Evolutionary conservation across 2,113 vertebrate species (phyloP), one percentile per base, ranked within the genome.

Genomic region (Cyrtonyx montezumae): DNA sequence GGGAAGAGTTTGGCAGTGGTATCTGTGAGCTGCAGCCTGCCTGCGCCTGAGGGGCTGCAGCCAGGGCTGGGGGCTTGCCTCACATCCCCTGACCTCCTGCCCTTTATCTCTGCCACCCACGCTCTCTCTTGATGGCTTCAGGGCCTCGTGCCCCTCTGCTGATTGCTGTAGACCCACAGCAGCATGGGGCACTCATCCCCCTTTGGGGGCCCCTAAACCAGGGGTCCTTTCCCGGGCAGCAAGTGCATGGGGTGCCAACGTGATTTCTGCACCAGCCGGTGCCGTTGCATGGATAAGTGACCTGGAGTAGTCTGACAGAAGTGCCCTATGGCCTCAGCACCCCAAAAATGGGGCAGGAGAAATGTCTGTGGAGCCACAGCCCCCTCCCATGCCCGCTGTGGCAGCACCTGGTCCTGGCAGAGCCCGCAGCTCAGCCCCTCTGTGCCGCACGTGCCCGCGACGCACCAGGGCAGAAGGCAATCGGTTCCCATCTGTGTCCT

Each of bases 401-500:
- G 86, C 77, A 93, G 92, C 95, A 91, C 92, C 95, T 94, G 94
- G 92, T 25, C 48, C 61, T 28, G 9, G 77, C 94, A 79, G 81
- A 91, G 80, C 95, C 82, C 51, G 61, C 93, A 4, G 79, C 95
- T 83, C 34, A 0, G 42, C 81, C 79, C 87, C 88, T 61, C 83
- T 74, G 76, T 1, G 4, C 85, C 0, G 49, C 95, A 94, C 83
- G 87, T 96, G 96, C 94, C 91, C 2, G 66, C 51, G 80, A 94
- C 88, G 97, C 96, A 97, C 67, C 73, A 4, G 95, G 92, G 95
- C 95, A 96, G 97, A 97, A 97, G 73, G 95, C 94, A 96, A 97
- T 96, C 68, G 75, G 90, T 91, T 97, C 94, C 97, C 97, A 97
- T 97, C 97, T 97, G 97, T 88, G 94, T 89, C 89, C 94, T 97